Conservation (phyloP, 2,888 invertebrate species). For the Synanthedon tipuliformis region DNA sequence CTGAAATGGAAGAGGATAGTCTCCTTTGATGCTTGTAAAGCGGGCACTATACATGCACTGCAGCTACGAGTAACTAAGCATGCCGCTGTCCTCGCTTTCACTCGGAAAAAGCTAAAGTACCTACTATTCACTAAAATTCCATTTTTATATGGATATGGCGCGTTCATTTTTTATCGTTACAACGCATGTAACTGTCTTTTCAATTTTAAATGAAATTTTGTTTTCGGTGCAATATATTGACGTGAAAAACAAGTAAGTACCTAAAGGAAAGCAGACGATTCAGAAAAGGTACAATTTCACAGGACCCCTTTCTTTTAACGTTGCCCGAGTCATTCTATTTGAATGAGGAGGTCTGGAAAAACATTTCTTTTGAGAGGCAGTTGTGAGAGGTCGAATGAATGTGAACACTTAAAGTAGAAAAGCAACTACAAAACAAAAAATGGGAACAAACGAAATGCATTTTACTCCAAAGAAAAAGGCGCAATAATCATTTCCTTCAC, state of each 20-base stretch:
- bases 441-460: no score
- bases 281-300: slow-evolving; percentile 2
- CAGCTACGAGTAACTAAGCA: neutral
- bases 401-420: slow-evolving; percentile 13
- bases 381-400: slow-evolving; percentile 17
- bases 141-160: neutral
- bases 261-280: no score
- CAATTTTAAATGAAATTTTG: no score
- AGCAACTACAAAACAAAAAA: neutral
- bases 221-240: no score
- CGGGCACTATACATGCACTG: neutral
- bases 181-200: no score
- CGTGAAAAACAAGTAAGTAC: no score
- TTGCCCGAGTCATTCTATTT: slow-evolving; percentile 6
- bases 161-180: no score
- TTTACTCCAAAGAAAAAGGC: no score
- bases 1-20: slow-evolving; percentile 36
- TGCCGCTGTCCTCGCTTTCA: neutral
- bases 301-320: slow-evolving; percentile 11
- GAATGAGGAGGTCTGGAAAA: slow-evolving; percentile 3
- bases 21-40: slow-evolving; percentile 41
- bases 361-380: slow-evolving; percentile 1
- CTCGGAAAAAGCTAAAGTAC: neutral
- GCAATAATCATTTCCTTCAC: no score
- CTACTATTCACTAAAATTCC: neutral